phyloP scores from a whole-genome alignment of 2,797 vertebrate species.

The Alectoris magna region DNA sequence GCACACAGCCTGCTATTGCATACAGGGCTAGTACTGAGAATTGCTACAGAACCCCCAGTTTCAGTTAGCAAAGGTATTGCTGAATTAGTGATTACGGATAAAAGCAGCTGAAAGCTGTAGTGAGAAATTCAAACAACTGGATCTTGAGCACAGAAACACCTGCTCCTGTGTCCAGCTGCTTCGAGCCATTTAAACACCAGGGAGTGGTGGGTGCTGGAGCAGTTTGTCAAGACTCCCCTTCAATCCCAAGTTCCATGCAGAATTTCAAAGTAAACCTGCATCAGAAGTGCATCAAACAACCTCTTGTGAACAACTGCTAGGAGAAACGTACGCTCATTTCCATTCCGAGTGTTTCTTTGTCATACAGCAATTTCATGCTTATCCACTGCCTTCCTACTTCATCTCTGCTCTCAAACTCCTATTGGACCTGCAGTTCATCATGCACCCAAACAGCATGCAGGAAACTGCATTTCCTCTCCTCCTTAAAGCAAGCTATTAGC shows the following conservation, averaged over 20 bases:
- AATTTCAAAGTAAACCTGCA: not conserved
- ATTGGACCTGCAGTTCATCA: not conserved
- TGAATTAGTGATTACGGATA: not conserved
- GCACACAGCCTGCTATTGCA: not conserved
- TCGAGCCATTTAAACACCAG: not conserved
- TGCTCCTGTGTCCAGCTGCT: not conserved
- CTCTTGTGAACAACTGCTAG: rapidly evolving
- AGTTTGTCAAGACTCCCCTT: not conserved
- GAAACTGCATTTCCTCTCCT: not conserved
- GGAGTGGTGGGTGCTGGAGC: not conserved
- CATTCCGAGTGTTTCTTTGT: not conserved
- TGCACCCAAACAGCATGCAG: rapidly evolving
- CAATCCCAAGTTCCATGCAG: not conserved
- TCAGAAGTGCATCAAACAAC: not conserved
- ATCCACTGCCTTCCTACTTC: not conserved
- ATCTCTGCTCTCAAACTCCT: not conserved
- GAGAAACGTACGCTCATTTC: not conserved
- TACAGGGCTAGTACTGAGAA: not conserved
- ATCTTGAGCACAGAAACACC: not conserved
- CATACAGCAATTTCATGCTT: not conserved
- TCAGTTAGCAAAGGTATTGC: not conserved
- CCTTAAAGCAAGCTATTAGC: not conserved
- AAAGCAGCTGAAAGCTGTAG: not conserved
- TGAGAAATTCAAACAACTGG: not conserved
- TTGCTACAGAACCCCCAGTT: not conserved